Percentiles rank a stretch among this genome's conserved stretches.
These are phyloP conservation scores for Metridium senile DNA, from an alignment of 92 coral and sea anemone genomes.

Conservation along the genomic window DNA sequence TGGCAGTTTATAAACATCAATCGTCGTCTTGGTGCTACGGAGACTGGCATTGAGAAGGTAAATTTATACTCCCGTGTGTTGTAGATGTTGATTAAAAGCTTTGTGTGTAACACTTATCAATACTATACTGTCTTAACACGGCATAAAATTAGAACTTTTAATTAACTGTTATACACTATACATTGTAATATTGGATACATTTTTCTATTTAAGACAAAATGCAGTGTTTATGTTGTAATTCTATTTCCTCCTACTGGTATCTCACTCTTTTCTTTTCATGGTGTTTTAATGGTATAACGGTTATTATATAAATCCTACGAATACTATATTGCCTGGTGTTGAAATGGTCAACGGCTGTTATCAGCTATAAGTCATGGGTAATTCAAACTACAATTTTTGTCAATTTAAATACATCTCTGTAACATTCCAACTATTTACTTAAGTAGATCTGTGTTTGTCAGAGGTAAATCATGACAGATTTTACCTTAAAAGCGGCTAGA, in stretches of 20 bases:
- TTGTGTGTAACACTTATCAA: conserved; percentile 19
- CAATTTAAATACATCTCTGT: conserved; percentile 2
- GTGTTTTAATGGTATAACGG: no score
- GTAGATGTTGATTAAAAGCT: conserved; percentile 20
- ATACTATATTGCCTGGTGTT: no score
- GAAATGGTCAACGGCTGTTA: neutral
- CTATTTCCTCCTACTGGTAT: no score
- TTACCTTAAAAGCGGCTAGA: conserved; percentile 6
- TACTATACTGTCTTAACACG: conserved; percentile 10
- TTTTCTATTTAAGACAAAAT: no score
- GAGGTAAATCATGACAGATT: neutral
- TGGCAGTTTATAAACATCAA: conserved; percentile 98
- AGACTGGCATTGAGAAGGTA: conserved; percentile 97
- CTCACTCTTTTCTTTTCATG: neutral
- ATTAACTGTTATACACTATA: no score
- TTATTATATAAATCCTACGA: no score
- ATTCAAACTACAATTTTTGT: neutral
- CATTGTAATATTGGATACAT: no score
- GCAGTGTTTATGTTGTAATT: no score
- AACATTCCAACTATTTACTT: conserved; percentile 21
- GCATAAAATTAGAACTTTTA: neutral
- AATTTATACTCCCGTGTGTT: neutral
- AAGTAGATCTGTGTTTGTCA: conserved; percentile 18
- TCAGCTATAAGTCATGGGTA: neutral
- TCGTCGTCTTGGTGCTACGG: conserved; percentile 93